Evolutionary conservation across 2,797 vertebrate species (phyloP).

Genomic region (Silurus aristotelis): DNA sequence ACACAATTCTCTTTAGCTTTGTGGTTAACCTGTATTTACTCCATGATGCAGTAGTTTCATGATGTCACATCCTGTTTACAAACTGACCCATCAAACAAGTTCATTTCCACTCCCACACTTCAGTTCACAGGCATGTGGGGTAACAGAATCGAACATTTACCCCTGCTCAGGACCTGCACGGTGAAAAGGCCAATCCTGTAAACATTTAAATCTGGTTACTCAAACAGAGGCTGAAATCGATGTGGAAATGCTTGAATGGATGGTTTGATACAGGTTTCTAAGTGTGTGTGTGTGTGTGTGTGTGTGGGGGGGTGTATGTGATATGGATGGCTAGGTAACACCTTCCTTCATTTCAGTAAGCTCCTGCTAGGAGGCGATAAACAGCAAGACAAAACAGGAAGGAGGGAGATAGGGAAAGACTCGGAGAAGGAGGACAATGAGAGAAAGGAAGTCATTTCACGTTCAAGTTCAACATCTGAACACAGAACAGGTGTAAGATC

Average conservation of each 20-base stretch:
- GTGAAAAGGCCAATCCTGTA: constrained; percentile 1
- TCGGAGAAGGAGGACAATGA: background rate
- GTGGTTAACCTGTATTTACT: background rate
- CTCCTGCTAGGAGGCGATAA: constrained; percentile 34
- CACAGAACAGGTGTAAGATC: constrained; percentile 51
- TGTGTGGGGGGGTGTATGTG: background rate
- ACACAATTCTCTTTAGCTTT: background rate
- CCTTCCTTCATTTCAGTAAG: constrained; percentile 24
- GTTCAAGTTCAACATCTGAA: constrained; percentile 37
- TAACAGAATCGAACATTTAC: background rate
- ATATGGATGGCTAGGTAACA: background rate
- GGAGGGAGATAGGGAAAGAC: background rate
- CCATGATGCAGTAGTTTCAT: background rate
- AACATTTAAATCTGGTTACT: constrained; percentile 22
- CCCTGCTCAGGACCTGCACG: background rate
- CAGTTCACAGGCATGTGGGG: background rate
- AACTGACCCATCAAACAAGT: background rate
- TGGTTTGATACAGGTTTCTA: constrained; percentile 3
- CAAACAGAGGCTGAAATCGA: constrained; percentile 2
- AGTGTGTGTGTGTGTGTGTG: background rate
- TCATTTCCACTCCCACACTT: background rate
- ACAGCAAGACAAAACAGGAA: constrained; percentile 6
- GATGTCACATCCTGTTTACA: background rate
- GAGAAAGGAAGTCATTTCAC: constrained; percentile 35
- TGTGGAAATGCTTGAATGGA: constrained; percentile 3